Evolutionary conservation across 2,113 vertebrate genomes (phyloP).

Genomic region (Quiscalus mexicanus): DNA sequence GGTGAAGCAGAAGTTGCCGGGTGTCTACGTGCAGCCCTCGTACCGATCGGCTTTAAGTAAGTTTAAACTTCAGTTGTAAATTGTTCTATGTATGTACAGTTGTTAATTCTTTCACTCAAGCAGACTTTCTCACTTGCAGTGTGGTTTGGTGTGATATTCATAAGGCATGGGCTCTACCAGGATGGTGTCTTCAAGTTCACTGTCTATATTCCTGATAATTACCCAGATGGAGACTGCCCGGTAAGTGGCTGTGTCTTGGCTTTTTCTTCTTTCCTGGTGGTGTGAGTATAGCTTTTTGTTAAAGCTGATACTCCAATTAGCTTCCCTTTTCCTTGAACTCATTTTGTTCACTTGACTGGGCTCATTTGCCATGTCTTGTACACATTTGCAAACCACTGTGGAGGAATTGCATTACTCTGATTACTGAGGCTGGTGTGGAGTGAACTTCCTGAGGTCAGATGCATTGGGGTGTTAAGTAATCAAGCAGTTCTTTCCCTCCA

Average conservation of each 20-base stretch:
- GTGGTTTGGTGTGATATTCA: constrained; percentile 99
- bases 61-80: neutral
- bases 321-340: neutral
- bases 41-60: constrained; percentile 96
- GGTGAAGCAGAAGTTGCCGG: constrained; percentile 96
- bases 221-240: constrained; percentile 96
- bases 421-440: neutral
- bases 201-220: constrained; percentile 99
- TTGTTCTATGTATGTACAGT: rapidly evolving
- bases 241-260: constrained; percentile 67
- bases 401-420: neutral
- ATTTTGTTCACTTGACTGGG: neutral
- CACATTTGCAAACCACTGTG: neutral
- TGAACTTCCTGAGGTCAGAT: neutral
- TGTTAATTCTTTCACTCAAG: neutral
- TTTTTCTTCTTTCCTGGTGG: neutral
- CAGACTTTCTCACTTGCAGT: constrained; percentile 74
- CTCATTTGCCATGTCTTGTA: neutral
- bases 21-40: constrained; percentile 97
- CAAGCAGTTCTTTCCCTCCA: neutral
- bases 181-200: constrained; percentile 99
- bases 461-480: neutral
- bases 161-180: constrained; percentile 95
- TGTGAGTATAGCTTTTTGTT: neutral
- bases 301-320: neutral